Evolutionary conservation across 2,113 vertebrate species (phyloP).

Genomic region (Stomatorhinus ivindoensis): DNA sequence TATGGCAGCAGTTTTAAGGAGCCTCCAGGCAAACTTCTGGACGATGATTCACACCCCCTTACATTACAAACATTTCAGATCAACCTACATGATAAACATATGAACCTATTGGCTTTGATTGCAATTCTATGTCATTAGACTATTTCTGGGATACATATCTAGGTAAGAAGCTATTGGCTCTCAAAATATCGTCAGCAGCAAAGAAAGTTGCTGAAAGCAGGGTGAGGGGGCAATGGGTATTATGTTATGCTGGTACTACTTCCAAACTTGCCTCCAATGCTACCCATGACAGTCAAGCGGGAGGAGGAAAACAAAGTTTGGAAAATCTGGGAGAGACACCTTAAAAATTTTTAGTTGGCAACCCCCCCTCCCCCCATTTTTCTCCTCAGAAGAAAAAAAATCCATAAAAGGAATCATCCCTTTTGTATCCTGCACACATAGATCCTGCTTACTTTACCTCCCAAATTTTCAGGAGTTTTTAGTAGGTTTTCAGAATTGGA

Average conservation of each 20-base stretch:
- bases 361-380: neutral
- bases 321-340: neutral
- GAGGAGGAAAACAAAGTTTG: neutral
- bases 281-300: neutral
- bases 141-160: neutral
- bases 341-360: neutral
- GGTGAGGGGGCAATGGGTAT: neutral
- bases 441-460: neutral
- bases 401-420: constrained; percentile 7
- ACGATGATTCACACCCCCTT: neutral
- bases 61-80: neutral
- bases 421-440: neutral
- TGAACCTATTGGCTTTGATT: neutral
- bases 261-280: neutral
- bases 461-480: neutral
- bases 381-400: neutral
- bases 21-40: neutral
- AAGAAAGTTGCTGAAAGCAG: neutral
- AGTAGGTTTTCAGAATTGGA: neutral
- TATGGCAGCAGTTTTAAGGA: neutral
- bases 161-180: neutral
- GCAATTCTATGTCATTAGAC: neutral
- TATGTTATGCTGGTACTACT: neutral
- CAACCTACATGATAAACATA: neutral
- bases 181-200: neutral